Evolutionary conservation across 2,888 invertebrate species (phyloP), one percentile per base, ranked within the genome.

Genomic region (Liposcelis brunnea): DNA sequence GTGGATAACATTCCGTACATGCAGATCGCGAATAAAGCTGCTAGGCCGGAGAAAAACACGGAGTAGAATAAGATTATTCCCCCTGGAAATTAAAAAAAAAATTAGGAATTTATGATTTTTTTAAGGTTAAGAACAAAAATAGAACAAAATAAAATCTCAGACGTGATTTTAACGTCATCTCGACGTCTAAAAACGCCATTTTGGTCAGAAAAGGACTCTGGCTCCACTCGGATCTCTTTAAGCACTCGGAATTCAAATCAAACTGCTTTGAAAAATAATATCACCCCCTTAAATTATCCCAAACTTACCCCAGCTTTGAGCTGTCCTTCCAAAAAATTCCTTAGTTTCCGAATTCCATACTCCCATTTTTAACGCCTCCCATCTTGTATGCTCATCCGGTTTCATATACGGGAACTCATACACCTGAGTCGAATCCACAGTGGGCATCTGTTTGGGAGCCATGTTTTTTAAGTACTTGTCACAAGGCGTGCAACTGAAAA

Each of bases 1-100:
- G 81, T 76, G 36, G 75, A 66, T 55, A 84, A 68, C 53, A 97
- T 71, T 1, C 81, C 82, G 49, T 82, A 77, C 74, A 93, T 77
- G 63, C 91, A 90, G 44, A 86, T 74, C 1, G 82, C 73, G 63
- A 91, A 94, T 57, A 95, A 67, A 6, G 80, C 75, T 12, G 82
- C 82, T 59, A 97, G 69, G 47, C 77, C 74, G 42, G 75, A 69
- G 67, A 91, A 95, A 71, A 94, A 95, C 51, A 89, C 71, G 37
- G 73, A 51, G 68, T 95, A 97, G 70, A 95, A 97, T 1, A 79
- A 52, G 16, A 81, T 58, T 49, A 91, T 74, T 61, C 86, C 79
- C 49, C 74, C 91, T 91, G 74, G 18, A 77, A 74, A 46, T 56
- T 54, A 58, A 53, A 55, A 51, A 47, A 55, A 53, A 35, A 16